Percentiles rank a stretch among this genome's conserved stretches.
Conservation (phyloP, 2,888 invertebrate genomes). For the Patella ulyssiponensis region DNA sequence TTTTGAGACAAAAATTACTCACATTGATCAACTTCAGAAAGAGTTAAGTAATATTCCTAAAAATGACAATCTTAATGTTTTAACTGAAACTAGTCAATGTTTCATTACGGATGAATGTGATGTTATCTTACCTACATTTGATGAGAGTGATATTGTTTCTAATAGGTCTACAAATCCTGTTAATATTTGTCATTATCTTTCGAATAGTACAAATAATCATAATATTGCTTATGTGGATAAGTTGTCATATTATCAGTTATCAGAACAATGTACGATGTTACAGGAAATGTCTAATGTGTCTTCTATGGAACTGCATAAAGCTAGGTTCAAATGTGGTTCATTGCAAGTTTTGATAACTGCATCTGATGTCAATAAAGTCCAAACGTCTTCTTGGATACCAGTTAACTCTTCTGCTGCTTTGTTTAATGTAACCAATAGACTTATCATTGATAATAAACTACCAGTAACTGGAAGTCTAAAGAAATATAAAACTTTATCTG, state of each 20-base stretch:
- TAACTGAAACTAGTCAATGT: not conserved
- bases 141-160: slow-evolving; percentile 3
- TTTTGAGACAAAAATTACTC: not conserved
- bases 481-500: not conserved
- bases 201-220: too few relatives aligned
- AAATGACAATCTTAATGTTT: too few relatives aligned
- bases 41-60: not conserved
- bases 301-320: not conserved
- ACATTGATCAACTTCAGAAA: not conserved
- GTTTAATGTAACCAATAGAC: not conserved
- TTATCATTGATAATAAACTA: not conserved
- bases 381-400: not conserved
- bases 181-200: not conserved
- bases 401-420: not conserved
- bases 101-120: not conserved
- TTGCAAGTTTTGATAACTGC: not conserved
- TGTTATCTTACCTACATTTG: not conserved
- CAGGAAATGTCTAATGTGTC: not conserved
- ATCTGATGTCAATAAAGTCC: not conserved
- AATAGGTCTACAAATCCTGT: not conserved
- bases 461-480: not conserved
- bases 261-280: not conserved
- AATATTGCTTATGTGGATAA: too few relatives aligned
- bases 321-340: not conserved
- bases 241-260: not conserved